These are phyloP conservation scores for Eupristina koningsbergeri DNA, from an alignment of 1,140 invertebrate genomes.

Conservation along the genomic window DNA sequence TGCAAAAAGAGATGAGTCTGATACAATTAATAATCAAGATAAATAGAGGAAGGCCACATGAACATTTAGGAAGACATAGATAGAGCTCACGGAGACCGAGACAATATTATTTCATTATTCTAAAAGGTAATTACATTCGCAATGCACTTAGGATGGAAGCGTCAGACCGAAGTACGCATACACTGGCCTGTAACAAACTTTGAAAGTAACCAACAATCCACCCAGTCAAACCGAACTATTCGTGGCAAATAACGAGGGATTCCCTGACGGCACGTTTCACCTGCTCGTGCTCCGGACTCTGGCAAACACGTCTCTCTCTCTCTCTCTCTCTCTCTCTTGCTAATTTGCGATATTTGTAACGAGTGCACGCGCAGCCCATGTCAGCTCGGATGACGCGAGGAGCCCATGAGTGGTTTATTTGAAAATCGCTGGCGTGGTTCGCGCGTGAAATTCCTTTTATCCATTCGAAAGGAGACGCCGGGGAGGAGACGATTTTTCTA, in stretches of 20 bases:
- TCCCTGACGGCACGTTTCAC: constrained; percentile 22
- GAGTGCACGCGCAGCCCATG: neutral
- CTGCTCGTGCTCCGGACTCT: neutral
- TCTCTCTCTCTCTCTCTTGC: neutral
- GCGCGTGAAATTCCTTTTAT: constrained; percentile 6
- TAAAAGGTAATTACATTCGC: neutral
- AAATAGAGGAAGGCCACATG: neutral
- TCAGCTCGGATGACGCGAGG: neutral
- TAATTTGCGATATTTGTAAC: constrained; percentile 26
- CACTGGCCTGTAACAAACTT: constrained; percentile 21
- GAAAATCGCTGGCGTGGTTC: constrained; percentile 24
- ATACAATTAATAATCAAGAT: constrained; percentile 11
- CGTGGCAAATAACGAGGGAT: constrained; percentile 35
- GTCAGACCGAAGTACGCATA: neutral
- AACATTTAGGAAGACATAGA: constrained; percentile 10
- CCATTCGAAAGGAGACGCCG: neutral
- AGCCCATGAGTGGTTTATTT: constrained; percentile 11
- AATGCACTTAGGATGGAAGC: neutral
- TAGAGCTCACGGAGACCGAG: neutral
- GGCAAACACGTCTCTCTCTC: constrained; percentile 7
- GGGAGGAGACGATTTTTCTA: neutral
- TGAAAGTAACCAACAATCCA: constrained; percentile 38
- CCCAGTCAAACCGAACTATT: constrained; percentile 36
- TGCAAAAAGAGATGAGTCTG: neutral
- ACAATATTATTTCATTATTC: constrained; percentile 41